phyloP scores from a whole-genome alignment of 1,140 invertebrate genomes.

The Cydia fagiglandana region DNA sequence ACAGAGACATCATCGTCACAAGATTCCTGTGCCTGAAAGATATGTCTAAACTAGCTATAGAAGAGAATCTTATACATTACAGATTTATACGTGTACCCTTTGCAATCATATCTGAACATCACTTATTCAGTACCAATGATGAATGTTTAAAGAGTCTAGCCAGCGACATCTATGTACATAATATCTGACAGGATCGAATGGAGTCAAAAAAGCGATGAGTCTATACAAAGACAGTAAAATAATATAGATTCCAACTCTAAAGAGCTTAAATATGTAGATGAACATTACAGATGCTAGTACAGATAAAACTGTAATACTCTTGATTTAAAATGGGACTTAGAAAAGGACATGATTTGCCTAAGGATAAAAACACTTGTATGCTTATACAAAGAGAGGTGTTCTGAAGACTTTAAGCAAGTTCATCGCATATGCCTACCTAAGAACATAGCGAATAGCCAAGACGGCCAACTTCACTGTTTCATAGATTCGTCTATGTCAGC shows the following conservation, averaged over 20 bases:
- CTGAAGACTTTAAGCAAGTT: conserved; percentile 32
- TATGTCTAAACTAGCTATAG: neutral
- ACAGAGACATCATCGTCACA: conserved; percentile 30
- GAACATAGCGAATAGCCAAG: neutral
- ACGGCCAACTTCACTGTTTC: conserved; percentile 34
- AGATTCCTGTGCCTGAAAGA: conserved; percentile 34
- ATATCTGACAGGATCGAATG: neutral
- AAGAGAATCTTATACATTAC: conserved; percentile 16
- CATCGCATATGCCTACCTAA: neutral
- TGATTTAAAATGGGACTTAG: neutral
- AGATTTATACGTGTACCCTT: conserved; percentile 31
- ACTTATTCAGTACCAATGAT: neutral
- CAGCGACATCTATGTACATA: neutral
- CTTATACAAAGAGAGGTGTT: conserved; percentile 33
- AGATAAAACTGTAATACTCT: neutral
- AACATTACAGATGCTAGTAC: neutral
- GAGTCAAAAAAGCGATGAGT: neutral
- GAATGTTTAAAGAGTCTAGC: neutral
- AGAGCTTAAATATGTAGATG: neutral
- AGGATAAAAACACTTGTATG: neutral
- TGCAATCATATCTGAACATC: conserved; percentile 25
- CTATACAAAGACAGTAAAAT: neutral
- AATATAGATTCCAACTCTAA: neutral
- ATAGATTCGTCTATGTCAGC: conserved; percentile 34
- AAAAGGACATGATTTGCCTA: neutral